Evolutionary conservation across 2,113 vertebrate species (phyloP).

Genomic region (Lasiurus borealis): DNA sequence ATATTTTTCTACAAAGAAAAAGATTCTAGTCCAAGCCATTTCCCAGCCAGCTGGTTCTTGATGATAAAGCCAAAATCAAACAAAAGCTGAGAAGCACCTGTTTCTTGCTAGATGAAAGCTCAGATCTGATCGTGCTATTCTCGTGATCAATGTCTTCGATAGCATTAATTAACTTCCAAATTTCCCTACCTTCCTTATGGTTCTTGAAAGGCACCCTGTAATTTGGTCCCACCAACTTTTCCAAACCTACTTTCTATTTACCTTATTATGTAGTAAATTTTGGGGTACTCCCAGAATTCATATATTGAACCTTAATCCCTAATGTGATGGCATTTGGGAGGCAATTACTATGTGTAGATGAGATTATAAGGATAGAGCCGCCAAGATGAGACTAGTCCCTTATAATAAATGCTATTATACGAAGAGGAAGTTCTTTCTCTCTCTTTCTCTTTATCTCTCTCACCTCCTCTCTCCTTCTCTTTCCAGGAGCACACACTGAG

Average conservation of each 20-base stretch:
- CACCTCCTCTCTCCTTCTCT: neutral
- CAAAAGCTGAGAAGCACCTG: neutral
- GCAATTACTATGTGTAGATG: neutral
- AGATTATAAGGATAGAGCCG: neutral
- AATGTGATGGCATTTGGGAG: neutral
- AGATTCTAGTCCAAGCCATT: neutral
- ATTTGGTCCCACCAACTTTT: neutral
- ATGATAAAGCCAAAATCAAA: neutral
- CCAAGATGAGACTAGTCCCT: neutral
- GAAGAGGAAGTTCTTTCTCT: neutral
- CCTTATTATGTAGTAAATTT: neutral
- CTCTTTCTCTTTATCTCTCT: neutral
- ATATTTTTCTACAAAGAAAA: neutral
- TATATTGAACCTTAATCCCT: neutral
- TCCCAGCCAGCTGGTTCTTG: neutral
- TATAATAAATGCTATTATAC: neutral
- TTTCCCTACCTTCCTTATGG: neutral
- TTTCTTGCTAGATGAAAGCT: neutral
- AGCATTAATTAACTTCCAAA: neutral
- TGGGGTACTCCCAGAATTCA: neutral
- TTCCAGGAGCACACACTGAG: rapidly evolving
- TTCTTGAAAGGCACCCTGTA: neutral
- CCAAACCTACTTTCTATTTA: neutral
- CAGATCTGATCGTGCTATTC: neutral
- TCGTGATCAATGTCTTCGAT: neutral